Base-by-base conservation (phyloP, 2,888 invertebrate species). In the Polydrusus tereticollis region DNA sequence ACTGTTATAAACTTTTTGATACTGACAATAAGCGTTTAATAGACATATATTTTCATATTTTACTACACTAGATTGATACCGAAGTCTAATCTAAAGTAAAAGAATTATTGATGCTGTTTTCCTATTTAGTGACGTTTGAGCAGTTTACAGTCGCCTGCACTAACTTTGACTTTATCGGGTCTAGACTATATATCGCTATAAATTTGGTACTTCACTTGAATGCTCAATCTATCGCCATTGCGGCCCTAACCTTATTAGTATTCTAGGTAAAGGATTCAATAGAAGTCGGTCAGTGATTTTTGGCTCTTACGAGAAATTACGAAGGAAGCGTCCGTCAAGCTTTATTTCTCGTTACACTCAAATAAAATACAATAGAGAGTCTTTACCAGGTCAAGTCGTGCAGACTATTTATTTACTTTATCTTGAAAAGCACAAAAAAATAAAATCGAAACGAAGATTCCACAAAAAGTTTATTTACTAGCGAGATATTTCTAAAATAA, bases 201-300 rank as follows among this genome's bases (percentile, higher is more conserved):
- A 8, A 6, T 18, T 45, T 10, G 20, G 5, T 10, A 36, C 18
- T 45, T 12, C n/a, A 21, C 47, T 47, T 23, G 23, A 23, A n/a
- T 29, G 29, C 29, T 14, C 16, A 29, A 55, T 29, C 29, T 29
- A 29, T 55, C 29, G 18, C 16, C 52, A 55, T 29, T 55, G 52
- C 29, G 52, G 52, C 10, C 23, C 8, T 29, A 16, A 29, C 7
- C 18, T 43, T 55, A 69, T 69, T 60, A 63, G 63, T 69, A 69
- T 69, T 69, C 69, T 45, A 58, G 57, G 36, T 45, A 55, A 57
- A 47, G 60, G 38, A 63, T 63, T 69, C 57, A 63, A 69, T 69
- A 63, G 63, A 63, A 63, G 63, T 58, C 69, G 69, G 55, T 60
- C 69, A 45, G 69, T 69, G 69, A 63, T 63, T 69, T 69, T 55